Evolutionary conservation across 2,113 vertebrate species (phyloP), one percentile per base, ranked within the genome.

Genomic region (Hemicordylus capensis): DNA sequence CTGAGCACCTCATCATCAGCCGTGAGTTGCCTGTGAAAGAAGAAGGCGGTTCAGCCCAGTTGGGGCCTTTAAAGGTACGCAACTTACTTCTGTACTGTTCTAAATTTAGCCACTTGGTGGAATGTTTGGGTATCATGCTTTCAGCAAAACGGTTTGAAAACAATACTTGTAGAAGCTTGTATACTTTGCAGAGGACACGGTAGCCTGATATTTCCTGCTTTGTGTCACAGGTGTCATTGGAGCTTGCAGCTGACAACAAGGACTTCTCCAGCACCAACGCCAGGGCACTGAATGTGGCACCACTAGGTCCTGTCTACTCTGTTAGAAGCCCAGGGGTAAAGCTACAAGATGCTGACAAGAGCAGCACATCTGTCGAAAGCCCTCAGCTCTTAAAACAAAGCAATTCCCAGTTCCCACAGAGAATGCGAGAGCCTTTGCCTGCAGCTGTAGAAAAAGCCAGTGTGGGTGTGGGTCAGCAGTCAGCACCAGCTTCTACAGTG

Each of bases 11-110:
- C 51, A 84, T 90, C 80, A 90, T 97, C 89, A 95, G 91, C 84
- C 86, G 94, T 51, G 84, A 96, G 24, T 85, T 99, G 79, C 95
- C 96, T 19, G 97, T 99, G 69, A 92, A 96, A 42, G 95, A 91
- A 74, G 94, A 95, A 56, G 70, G 66, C 79, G 91, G 80, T 77
- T 93, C 91, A 56, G 74, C 90, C 10, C 92, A 93, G 56, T 75
- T 97, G 66, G 98, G 98, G 26, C 96, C 97, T 20, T 96, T 99
- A 2, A 97, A 97, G 97, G 99, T 99, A 95, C 24, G 9, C 12
- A 61, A 39, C 10, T 22, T 39, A 17, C n/a, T 79, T 31, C 54
- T 31, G 22, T 37, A 22, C 14, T 19, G 12, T 78, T 59, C 28
- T 34, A 59, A 22, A 58, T 72, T 24, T 6, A 26, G 39, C 24